Percentiles rank a stretch among this genome's conserved stretches.
phyloP scores from a whole-genome alignment of 2,888 invertebrate genomes.

The Drosophila colorata region DNA sequence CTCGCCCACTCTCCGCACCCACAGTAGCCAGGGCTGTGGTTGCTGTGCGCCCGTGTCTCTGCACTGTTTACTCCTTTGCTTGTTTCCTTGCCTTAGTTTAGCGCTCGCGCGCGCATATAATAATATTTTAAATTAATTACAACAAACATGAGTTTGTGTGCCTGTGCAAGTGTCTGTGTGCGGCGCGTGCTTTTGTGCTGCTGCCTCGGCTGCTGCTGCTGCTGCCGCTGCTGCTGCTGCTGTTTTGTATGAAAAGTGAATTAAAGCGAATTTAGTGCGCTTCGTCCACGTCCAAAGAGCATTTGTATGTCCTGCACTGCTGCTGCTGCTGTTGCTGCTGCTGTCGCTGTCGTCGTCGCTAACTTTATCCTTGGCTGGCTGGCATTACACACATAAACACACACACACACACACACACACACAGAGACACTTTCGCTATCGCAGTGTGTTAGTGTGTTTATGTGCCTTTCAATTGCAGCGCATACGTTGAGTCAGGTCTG shows the following conservation, averaged over 20 bases:
- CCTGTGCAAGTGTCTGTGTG: slow-evolving; percentile 16
- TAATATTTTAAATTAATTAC: slow-evolving; percentile 84
- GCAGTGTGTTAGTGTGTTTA: slow-evolving; percentile 77
- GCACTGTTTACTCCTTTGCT: slow-evolving; percentile 40
- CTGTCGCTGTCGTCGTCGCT: slow-evolving; percentile 40
- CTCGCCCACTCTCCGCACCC: not conserved
- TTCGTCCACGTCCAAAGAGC: slow-evolving; percentile 78
- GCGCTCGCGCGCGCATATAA: slow-evolving; percentile 78
- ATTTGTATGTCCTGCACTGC: slow-evolving; percentile 69
- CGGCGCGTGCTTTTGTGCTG: slow-evolving; percentile 72
- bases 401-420: slow-evolving; percentile 11
- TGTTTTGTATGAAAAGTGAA: slow-evolving; percentile 81
- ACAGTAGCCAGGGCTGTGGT: too few relatives aligned
- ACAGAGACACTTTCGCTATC: slow-evolving; percentile 72
- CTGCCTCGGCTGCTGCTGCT: slow-evolving; percentile 7
- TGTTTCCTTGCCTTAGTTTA: slow-evolving; percentile 67
- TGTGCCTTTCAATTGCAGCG: slow-evolving; percentile 67
- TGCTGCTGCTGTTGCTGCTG: slow-evolving; percentile 27
- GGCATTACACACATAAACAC: slow-evolving; percentile 20
- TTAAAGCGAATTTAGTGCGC: slow-evolving; percentile 81
- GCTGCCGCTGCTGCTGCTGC: slow-evolving; percentile 24
- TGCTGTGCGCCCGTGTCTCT: slow-evolving; percentile 33
- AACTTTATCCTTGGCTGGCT: slow-evolving; percentile 74
- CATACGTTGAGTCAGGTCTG: slow-evolving; percentile 38
- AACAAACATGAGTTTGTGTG: slow-evolving; percentile 70